Base-by-base conservation (phyloP, 2,888 invertebrate genomes). In the Aporophyla nigra region DNA sequence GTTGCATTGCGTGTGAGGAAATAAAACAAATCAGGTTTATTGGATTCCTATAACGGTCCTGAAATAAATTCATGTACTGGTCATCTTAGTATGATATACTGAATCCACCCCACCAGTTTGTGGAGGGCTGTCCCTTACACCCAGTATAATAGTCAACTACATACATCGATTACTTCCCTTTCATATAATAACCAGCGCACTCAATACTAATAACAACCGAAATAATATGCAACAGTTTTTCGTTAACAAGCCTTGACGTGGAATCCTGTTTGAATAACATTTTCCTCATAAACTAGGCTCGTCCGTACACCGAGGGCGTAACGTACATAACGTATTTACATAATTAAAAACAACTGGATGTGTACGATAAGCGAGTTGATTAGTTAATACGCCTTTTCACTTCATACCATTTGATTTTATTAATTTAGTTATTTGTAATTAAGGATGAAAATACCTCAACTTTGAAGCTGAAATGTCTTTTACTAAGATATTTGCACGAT, bases 221-320 rank as follows among this genome's bases (percentile, higher is more conserved):
- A 53, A 61, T 59, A 68, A 68, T 67, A 74, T 59, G 73, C 82
- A 69, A 77, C 68, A 74, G 51, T 27, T 71, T 62, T 74, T 43
- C 61, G 59, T 21, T 69, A 77, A 77, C 69, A 49, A 68, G 33
- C 70, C 67, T 77, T 71, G 83, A 83, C 78, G 86, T 78, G 7
- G 19, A 83, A 84, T 86, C 79, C 79, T 86, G 84, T 86, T 85
- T 74, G 56, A 68, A 74, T 82, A 73, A 69, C 72, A 79, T 76
- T 86, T 83, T 40, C 78, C 71, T 76, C 71, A 54, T 62, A 66
- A 78, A 81, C 27, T 66, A 71, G 67, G 76, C 58, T 58, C 79
- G 79, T 76, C 83, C 86, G 73, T 40, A 12, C 1, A 65, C 21
- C n/a, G 73, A 73, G 68, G 84, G 79, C 75, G 83, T 79, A 74